Evolutionary conservation across 2,888 invertebrate species (phyloP), one percentile per base, ranked within the genome.

Genomic region (Plebejus anna): DNA sequence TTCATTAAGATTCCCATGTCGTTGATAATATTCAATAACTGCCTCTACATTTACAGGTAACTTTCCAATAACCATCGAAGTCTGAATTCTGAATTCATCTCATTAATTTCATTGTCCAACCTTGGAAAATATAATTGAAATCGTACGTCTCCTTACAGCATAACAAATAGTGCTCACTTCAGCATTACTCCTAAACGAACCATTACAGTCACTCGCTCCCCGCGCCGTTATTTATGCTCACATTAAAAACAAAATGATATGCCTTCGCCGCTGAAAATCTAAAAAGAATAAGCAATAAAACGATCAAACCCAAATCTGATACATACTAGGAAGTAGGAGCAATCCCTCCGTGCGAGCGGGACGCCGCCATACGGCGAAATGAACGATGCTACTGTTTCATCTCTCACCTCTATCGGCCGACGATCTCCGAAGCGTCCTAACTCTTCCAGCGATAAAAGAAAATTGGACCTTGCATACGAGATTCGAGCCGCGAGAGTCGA

Each of bases 211-310:
- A 87, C 85, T 89, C 86, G 88, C 89, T 89, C 89, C 87, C 86
- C 89, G 87, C 85, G 86, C 83, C 80, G 90, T 92, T 93, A 93
- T 93, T 93, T 93, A 94, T 91, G 90, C 83, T 86, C 86, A 85
- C 92, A 92, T 94, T 93, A 93, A 94, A 94, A 93, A 91, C 91
- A 91, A 92, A 94, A 93, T 93, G 92, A 93, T 94, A 92, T 92
- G 92, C 92, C 90, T 92, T 89, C 91, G 89, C 91, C 88, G 90
- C 90, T 92, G 92, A 93, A 94, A 94, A 94, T 94, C 93, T 93
- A 94, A 94, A 93, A 94, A 94, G 92, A 94, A 94, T 94, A 94
- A 92, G 94, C 94, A 93, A 93, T 94, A 94, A 94, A 94, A 94
- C 92, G 92, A 93, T 94, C 94, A 94, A 94, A 91, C 92, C 92